phyloP scores from a whole-genome alignment of 1,140 invertebrate genomes.

The Drosophila sproati region DNA sequence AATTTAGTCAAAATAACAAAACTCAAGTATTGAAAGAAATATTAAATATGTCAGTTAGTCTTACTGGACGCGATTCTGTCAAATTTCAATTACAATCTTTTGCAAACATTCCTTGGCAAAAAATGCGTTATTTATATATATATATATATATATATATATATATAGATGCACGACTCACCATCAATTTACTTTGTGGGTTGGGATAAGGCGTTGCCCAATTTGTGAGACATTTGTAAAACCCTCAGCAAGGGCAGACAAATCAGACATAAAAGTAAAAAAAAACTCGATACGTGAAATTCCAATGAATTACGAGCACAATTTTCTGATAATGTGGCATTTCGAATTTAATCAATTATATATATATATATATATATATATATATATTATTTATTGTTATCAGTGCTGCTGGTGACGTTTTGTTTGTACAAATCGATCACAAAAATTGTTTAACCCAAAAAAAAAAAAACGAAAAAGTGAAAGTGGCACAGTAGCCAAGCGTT shows the following conservation, averaged over 20 bases:
- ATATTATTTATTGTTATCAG: constrained; percentile 62
- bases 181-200: too few relatives aligned
- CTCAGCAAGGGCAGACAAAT: neutral
- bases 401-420: constrained; percentile 41
- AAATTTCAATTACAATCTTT: too few relatives aligned
- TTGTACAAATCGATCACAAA: constrained; percentile 75
- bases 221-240: neutral
- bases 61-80: too few relatives aligned
- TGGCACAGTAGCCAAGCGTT: constrained; percentile 47
- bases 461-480: constrained; percentile 50
- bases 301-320: constrained; percentile 57
- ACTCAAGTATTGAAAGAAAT: too few relatives aligned
- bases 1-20: neutral
- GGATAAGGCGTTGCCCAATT: neutral
- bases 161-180: too few relatives aligned
- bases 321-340: constrained; percentile 49
- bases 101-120: too few relatives aligned
- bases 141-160: too few relatives aligned
- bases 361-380: constrained; percentile 33
- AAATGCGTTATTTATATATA: too few relatives aligned
- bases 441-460: constrained; percentile 1
- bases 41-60: too few relatives aligned
- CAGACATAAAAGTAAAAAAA: neutral
- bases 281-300: constrained; percentile 39
- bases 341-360: constrained; percentile 73